A percentile compares a stretch with the other conserved stretches of the same genome.
Conservation (phyloP, 2,797 vertebrate genomes). For the Dicrostonyx torquatus region DNA sequence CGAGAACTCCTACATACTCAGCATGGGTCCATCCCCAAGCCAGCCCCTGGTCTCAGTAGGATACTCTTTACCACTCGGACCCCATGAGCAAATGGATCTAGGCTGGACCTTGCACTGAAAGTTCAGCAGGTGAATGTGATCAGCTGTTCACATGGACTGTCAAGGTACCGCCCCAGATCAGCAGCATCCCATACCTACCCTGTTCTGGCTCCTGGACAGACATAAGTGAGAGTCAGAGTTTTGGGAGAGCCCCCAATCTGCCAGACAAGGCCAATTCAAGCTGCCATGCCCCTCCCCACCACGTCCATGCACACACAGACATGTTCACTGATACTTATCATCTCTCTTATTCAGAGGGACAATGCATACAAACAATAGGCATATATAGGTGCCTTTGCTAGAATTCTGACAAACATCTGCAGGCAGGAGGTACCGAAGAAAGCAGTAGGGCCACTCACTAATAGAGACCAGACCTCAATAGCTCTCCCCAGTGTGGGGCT, state of each 20-base stretch:
- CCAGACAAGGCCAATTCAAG: neutral
- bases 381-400: neutral
- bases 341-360: neutral
- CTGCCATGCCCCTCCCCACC: neutral
- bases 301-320: too few relatives aligned
- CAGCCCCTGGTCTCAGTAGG: neutral
- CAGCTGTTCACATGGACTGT: accelerated
- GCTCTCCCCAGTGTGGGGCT: neutral
- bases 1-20: neutral
- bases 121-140: neutral
- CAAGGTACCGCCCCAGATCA: too few relatives aligned
- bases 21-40: neutral
- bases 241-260: neutral
- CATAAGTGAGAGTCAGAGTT: neutral
- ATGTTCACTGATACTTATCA: neutral
- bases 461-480: neutral
- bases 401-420: neutral
- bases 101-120: neutral
- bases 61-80: neutral
- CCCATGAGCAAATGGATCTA: neutral
- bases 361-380: neutral
- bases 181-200: neutral
- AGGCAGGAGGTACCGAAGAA: neutral
- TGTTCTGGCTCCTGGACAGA: neutral
- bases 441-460: neutral